Base-by-base conservation (phyloP, 92 coral and sea anemone species). In the Heliopora coerulea region DNA sequence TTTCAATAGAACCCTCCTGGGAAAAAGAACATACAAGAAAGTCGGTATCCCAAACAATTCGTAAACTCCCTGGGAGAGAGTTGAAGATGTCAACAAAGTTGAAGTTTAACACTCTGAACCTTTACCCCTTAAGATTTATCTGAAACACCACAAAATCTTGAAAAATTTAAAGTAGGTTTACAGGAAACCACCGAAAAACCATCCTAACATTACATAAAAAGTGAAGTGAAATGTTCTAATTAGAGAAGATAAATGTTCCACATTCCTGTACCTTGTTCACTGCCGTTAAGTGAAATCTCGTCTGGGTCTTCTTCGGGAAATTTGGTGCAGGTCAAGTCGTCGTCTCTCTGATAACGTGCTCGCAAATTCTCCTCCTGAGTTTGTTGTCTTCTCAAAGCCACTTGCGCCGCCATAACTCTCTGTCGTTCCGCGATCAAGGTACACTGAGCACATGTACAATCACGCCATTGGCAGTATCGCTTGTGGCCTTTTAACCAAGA, bases 381-480 rank as follows among this genome's bases (percentile, higher is more conserved):
- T 61, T 95, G 99, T 30, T 91, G 96, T 72, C 99, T 86, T 75
- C 99, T 67, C 10, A 95, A 80, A 19, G 99, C 99, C 1, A 95
- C 99, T 79, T 95, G 99, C 1, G 99, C 99, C 0, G 99, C 99
- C 99, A 95, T 95, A 9, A 95, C 99, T 62, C 99, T 67, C 50
- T 95, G 99, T 65, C 99, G 73, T 54, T 95, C 99, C 30, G 99
- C 99, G 34, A 95, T 95, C 40, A 95, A 88, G 35, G 86, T 95
- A 60, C 99, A 95, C 41, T 95, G 96, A 11, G 96, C 82, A 34
- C 99, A 95, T 15, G 96, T 83, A 40, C 99, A 95, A 40, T 95
- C 96, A n/a, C 96, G 84, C 99, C 99, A 95, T 34, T 88, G 91
- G 78, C 99, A 95, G 78, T 90, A 95, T 28, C 99, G 88, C 50